Percentiles rank a stretch among this genome's conserved stretches.
Evolutionary conservation across 2,113 vertebrate genomes (phyloP).

Genomic region (Desmodus rotundus): DNA sequence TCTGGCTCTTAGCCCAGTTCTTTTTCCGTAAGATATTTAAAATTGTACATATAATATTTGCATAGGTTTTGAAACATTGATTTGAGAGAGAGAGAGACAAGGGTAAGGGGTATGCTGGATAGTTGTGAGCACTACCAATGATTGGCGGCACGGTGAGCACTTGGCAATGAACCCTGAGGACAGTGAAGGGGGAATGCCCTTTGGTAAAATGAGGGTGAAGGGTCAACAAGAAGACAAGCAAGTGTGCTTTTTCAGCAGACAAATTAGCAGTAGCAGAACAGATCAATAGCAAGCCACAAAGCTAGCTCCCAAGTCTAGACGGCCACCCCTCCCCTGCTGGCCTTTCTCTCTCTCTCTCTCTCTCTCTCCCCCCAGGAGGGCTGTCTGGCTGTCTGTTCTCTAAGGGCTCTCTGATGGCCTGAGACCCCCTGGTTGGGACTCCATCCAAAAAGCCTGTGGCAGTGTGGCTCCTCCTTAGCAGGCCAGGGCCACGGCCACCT

Average conservation of each 20-base stretch:
- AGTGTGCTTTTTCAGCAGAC: background rate
- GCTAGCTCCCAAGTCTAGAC: background rate
- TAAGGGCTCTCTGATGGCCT: background rate
- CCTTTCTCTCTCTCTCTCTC: background rate
- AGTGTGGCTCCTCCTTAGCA: background rate
- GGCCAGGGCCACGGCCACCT: background rate
- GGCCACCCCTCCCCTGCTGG: background rate
- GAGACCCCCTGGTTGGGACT: background rate
- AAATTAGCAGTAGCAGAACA: background rate
- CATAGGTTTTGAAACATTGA: background rate
- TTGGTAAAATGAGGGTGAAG: background rate
- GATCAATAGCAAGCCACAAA: background rate
- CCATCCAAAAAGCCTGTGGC: background rate
- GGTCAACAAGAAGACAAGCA: background rate
- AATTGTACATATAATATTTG: background rate
- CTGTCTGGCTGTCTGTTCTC: background rate
- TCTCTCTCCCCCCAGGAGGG: background rate
- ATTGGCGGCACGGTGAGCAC: background rate
- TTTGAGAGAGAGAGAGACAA: too few relatives aligned
- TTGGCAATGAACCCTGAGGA: background rate
- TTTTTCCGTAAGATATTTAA: background rate
- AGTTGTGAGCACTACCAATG: background rate
- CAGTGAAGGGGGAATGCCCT: background rate
- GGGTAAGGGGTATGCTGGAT: too few relatives aligned
- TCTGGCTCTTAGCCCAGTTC: background rate